Base-by-base conservation (phyloP, 2,888 invertebrate species). In the Cosmia pyralina region DNA sequence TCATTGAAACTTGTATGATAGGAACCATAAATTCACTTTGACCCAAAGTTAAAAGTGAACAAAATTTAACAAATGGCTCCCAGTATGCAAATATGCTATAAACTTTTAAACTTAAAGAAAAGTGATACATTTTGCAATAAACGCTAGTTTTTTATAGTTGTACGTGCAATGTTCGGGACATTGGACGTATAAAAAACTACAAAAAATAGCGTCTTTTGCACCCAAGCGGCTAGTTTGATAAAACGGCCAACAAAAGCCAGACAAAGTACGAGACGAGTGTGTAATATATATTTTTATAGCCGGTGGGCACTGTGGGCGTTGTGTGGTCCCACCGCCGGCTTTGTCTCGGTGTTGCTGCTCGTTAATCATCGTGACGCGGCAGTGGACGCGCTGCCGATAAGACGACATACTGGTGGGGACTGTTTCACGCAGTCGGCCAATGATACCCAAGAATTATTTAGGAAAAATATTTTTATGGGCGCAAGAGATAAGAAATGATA, bases 351-450 rank as follows among this genome's bases (percentile, higher is more conserved):
- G 65, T 85, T 81, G 79, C 80, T 60, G 82, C 76, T 92, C 92
- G 90, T 92, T 92, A 90, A 91, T 92, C 92, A 92, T 88, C 83
- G 85, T 90, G 91, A 90, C 90, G 89, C 88, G 82, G 83, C 89
- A 88, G 88, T 89, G 90, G 88, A 87, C 84, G 69, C 62, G 55
- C 69, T 81, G 78, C 84, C 88, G 92, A 92, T 92, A 92, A 92
- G 86, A 72, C 75, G 75, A 77, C 78, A 72, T 72, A 57, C 72
- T 75, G 84, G 75, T 77, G 78, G 72, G 46, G 67, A 76, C 75
- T 71, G 77, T 63, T 78, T 72, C 73, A 80, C 78, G 77, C 59
- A 71, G 64, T 70, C 76, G 72, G 67, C 62, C 75, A 44, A 68
- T 52, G 72, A 62, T 58, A 65, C 75, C 52, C 48, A 74, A 74